phyloP scores from a whole-genome alignment of 1,140 invertebrate species.

The Potamilus streckersoni region DNA sequence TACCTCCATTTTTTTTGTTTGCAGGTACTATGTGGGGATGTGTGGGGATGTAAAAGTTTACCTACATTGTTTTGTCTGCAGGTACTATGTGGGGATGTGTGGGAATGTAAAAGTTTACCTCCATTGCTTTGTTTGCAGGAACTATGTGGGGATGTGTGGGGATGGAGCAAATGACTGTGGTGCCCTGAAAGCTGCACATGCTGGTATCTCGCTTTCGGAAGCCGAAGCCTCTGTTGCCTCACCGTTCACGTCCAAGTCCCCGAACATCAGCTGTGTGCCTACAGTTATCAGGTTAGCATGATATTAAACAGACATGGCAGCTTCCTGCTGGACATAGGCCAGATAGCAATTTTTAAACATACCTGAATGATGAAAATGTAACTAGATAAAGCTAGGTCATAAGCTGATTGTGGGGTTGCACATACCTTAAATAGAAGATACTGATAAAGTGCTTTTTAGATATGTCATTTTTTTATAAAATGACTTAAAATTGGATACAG shows the following conservation, averaged over 20 bases:
- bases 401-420: no score
- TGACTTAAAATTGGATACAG: background rate
- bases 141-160: constrained; percentile 95
- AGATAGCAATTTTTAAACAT: no score
- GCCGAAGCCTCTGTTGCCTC: constrained; percentile 96
- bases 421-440: background rate
- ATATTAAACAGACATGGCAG: background rate
- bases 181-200: constrained; percentile 89
- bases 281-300: constrained; percentile 77
- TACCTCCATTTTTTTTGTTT: constrained; percentile 6
- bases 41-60: constrained; percentile 85
- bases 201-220: constrained; percentile 95
- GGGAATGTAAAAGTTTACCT: no score
- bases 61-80: constrained; percentile 25
- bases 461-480: background rate
- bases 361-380: no score
- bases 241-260: constrained; percentile 91
- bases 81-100: constrained; percentile 91
- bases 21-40: constrained; percentile 86
- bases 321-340: no score
- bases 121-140: constrained; percentile 59
- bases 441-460: background rate
- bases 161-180: constrained; percentile 98
- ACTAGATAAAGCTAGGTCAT: background rate
- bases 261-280: constrained; percentile 92